These are phyloP conservation scores for Tetanocera ferruginea DNA, from an alignment of 2,888 invertebrate species.

Conservation along the genomic window DNA sequence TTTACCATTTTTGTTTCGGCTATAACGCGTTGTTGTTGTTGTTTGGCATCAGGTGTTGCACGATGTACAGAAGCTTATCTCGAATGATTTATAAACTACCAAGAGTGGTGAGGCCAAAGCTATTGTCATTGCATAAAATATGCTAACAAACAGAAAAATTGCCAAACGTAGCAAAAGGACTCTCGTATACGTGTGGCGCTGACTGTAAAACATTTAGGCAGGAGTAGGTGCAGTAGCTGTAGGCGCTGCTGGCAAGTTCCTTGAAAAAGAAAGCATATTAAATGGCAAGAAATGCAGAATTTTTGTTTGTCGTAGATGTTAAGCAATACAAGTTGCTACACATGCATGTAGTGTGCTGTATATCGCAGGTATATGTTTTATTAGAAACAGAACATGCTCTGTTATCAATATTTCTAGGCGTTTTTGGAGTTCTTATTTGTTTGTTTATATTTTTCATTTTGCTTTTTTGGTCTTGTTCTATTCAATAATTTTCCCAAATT, in stretches of 20 bases:
- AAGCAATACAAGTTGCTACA: too few species aligned
- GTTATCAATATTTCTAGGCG: too few species aligned
- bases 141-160: conserved; percentile 55
- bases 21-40: neutral
- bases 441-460: too few species aligned
- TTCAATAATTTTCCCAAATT: too few species aligned
- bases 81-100: conserved; percentile 68
- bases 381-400: too few species aligned
- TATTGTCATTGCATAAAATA: conserved; percentile 68
- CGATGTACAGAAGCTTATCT: conserved; percentile 66
- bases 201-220: neutral
- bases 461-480: too few species aligned
- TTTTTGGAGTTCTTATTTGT: too few species aligned
- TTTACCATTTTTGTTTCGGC: conserved; percentile 40
- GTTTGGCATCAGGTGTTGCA: conserved; percentile 65
- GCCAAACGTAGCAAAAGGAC: neutral
- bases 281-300: neutral
- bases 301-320: too few species aligned
- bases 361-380: too few species aligned
- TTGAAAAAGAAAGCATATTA: neutral
- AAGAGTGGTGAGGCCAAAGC: conserved; percentile 64
- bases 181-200: neutral
- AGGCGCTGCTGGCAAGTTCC: neutral
- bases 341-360: too few species aligned
- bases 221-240: neutral